Base-by-base conservation (phyloP, 2,888 invertebrate genomes). In the Drosophila kuntzei region DNA sequence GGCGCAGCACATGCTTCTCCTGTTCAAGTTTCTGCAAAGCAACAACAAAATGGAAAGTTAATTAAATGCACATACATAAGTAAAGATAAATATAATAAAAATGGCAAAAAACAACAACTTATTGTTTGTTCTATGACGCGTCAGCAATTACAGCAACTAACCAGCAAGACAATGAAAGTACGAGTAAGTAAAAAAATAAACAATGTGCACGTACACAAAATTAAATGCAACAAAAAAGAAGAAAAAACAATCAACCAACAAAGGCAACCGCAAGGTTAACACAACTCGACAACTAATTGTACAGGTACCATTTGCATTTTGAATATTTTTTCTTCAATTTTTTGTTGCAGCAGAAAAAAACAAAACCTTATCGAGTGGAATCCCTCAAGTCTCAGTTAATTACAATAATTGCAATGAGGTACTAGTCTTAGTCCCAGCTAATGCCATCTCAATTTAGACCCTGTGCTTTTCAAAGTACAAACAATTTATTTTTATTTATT, bases 1-100 rank as follows among this genome's bases (percentile, higher is more conserved):
- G 94, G 67, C 97, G 94, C 54, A 98, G 94, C 54, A 96, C 94
- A 92, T 98, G 97, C 85, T 98, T 96, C 93, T 98, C 98, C 93
- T 98, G 98, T 93, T 98, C 98, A 92, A 98, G 94, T 90, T 95
- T 95, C 98, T 98, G 94, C 0, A 93, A 61, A 36, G 18, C 47
- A 58, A 29, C 6, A 29, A 29, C 51, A 79, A 55, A 71, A 57
- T 64, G 77, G 75, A 80, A 80, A 80, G 80, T 66, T 76, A 62
- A 76, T 69, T 65, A 69, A 76, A 66, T 68, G 66, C 60, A 53
- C 46, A 54, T 41, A 53, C 46, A 54, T 41, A 25, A 55, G 12
- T 20, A 32, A 29, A 32, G 20, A 51, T 7, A 60, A 29, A 43
- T 11, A 29, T 18, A 46, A 18, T 11, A 29, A 22, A 46, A 18